Conservation (phyloP, 2,888 invertebrate species). For the Amiota mariae region DNA sequence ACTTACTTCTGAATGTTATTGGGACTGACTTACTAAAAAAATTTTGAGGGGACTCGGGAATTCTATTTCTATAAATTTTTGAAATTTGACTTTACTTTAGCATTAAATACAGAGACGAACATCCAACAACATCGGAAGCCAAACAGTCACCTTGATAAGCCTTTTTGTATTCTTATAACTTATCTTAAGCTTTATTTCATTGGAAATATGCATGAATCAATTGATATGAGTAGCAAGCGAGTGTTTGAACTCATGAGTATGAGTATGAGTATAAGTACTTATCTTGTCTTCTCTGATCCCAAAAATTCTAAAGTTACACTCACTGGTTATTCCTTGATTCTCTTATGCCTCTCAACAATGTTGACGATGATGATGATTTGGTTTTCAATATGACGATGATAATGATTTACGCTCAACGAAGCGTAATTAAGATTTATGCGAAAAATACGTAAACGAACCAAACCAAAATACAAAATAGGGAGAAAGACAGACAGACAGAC, state of each 20-base stretch:
- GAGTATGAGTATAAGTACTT: neutral
- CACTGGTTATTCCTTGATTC: neutral
- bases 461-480: neutral
- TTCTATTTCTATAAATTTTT: too few relatives aligned
- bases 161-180: constrained; percentile 9
- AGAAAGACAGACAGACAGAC: neutral
- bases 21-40: too few relatives aligned
- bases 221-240: neutral
- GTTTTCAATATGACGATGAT: constrained; percentile 41
- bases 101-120: too few relatives aligned
- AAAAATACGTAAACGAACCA: constrained; percentile 28
- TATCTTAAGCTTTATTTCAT: constrained; percentile 24
- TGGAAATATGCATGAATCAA: constrained; percentile 26
- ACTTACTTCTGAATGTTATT: too few relatives aligned
- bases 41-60: too few relatives aligned
- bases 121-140: too few relatives aligned
- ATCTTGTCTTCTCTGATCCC: neutral
- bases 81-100: too few relatives aligned
- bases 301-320: neutral
- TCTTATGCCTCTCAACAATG: constrained; percentile 15
- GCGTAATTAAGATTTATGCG: constrained; percentile 67
- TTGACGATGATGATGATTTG: too few relatives aligned
- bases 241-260: neutral
- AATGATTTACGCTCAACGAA: constrained; percentile 66
- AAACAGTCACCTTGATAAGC: too few relatives aligned